A percentile compares a stretch with the other conserved stretches of the same genome.
phyloP scores from a whole-genome alignment of 2,797 vertebrate genomes.

The Siniperca scherzeri region DNA sequence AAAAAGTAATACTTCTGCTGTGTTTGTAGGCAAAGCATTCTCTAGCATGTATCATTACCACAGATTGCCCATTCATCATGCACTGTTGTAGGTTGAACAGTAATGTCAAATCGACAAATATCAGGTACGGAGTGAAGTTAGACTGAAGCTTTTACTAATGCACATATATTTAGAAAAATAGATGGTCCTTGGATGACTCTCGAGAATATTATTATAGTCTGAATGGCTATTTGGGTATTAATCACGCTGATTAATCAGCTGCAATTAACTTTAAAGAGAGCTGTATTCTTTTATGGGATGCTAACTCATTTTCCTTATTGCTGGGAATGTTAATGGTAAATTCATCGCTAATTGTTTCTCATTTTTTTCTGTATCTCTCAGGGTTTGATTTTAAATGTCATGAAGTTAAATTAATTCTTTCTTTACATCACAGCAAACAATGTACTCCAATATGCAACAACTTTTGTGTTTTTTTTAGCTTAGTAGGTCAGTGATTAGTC shows the following conservation, averaged over 20 bases:
- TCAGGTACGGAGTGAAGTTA: slow-evolving; percentile 59
- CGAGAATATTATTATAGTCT: slow-evolving; percentile 63
- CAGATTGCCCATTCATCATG: slow-evolving; percentile 79
- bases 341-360: slow-evolving; percentile 37
- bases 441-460: not conserved
- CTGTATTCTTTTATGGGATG: slow-evolving; percentile 43
- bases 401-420: slow-evolving; percentile 25
- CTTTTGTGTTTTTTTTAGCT: not conserved
- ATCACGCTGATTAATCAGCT: slow-evolving; percentile 71
- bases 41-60: slow-evolving; percentile 73
- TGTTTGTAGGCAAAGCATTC: slow-evolving; percentile 78
- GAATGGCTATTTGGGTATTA: slow-evolving; percentile 60
- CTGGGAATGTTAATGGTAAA: slow-evolving; percentile 40
- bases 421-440: not conserved
- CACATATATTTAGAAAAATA: slow-evolving; percentile 73
- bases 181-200: slow-evolving; percentile 52
- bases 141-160: slow-evolving; percentile 61
- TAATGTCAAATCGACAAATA: slow-evolving; percentile 70
- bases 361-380: slow-evolving; percentile 23
- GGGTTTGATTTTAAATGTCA: slow-evolving; percentile 46
- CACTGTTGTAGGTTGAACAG: slow-evolving; percentile 66
- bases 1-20: slow-evolving; percentile 80
- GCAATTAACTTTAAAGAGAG: slow-evolving; percentile 61
- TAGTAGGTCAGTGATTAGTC: not conserved
- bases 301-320: slow-evolving; percentile 47